These are phyloP conservation scores for Tadarida brasiliensis DNA, from an alignment of 2,797 vertebrate genomes.

Conservation along the genomic window DNA sequence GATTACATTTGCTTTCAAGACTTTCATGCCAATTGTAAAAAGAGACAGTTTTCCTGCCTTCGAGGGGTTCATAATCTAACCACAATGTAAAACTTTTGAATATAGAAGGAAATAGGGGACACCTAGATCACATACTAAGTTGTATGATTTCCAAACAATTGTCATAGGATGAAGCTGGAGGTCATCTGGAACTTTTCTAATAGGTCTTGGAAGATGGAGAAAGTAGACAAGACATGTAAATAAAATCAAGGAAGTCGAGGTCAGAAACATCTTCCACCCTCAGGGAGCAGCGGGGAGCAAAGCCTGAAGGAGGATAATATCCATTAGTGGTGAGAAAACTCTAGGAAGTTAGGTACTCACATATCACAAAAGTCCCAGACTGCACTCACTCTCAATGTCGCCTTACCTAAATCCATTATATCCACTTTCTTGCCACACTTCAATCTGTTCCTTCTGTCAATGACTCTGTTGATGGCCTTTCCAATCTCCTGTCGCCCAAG, in stretches of 20 bases:
- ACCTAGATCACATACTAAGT: not conserved
- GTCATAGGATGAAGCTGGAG: not conserved
- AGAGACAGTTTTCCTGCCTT: not conserved
- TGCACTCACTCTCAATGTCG: not conserved
- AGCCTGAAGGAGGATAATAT: not conserved
- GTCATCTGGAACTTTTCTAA: not conserved
- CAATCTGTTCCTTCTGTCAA: not conserved
- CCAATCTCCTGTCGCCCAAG: not conserved
- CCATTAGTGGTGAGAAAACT: not conserved
- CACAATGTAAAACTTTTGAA: not conserved
- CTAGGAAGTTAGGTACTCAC: not conserved
- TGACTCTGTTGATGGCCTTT: not conserved
- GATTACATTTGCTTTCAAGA: not conserved
- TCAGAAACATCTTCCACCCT: not conserved
- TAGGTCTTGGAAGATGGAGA: not conserved
- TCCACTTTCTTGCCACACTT: not conserved
- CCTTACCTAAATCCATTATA: not conserved
- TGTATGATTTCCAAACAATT: not conserved
- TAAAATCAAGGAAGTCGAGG: not conserved
- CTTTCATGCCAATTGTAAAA: not conserved
- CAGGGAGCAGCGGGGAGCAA: not conserved
- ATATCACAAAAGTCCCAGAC: not conserved
- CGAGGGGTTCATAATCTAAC: not conserved
- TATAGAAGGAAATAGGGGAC: not conserved
- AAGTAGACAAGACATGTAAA: not conserved